These are phyloP conservation scores for Hemicentrotus pulcherrimus DNA, from an alignment of 35 echinoderm and acorn worm species.

Conservation along the genomic window DNA sequence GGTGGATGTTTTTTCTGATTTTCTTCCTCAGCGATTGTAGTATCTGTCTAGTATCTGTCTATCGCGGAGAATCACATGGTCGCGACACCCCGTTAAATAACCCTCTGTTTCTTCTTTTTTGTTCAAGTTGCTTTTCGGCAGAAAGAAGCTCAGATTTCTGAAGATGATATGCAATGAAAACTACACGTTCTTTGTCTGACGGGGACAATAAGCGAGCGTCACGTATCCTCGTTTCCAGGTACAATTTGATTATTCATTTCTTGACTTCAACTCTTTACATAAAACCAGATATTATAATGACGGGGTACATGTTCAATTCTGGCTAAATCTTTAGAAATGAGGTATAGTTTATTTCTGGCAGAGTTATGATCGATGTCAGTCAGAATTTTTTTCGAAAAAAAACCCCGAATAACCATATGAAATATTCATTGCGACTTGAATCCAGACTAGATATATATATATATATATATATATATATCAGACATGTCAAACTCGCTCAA, in stretches of 20 bases:
- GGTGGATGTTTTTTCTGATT: no score
- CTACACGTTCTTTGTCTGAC: neutral
- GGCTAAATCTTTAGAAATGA: no score
- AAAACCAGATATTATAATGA: no score
- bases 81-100: neutral
- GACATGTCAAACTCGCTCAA: neutral
- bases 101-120: neutral
- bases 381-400: no score
- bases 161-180: constrained; percentile 11
- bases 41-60: no score
- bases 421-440: neutral
- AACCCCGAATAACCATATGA: no score
- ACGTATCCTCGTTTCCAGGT: neutral
- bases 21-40: neutral
- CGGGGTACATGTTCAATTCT: no score
- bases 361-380: no score
- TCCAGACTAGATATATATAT: neutral
- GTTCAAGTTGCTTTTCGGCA: neutral
- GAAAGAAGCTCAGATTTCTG: neutral
- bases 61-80: neutral
- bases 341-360: no score
- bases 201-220: neutral
- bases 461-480: neutral
- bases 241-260: neutral
- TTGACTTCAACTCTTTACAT: no score